phyloP scores from a whole-genome alignment of 2,888 invertebrate species.

The Nomada ruficornis region DNA sequence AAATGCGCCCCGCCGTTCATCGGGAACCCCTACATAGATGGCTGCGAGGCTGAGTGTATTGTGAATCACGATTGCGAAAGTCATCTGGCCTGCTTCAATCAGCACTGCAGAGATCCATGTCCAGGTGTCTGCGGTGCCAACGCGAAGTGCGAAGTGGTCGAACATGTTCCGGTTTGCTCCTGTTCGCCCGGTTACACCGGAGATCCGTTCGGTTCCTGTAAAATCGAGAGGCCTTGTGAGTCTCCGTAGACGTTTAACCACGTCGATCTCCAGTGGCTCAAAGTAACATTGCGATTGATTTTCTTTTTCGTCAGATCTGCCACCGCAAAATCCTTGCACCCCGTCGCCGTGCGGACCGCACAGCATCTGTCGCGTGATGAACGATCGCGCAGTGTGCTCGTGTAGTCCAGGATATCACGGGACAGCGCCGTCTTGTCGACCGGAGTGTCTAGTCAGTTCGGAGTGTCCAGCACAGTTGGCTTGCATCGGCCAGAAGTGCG shows the following conservation, averaged over 20 bases:
- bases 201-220: constrained; percentile 93
- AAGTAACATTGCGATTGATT: not conserved
- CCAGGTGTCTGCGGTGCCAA: constrained; percentile 93
- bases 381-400: constrained; percentile 87
- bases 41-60: constrained; percentile 94
- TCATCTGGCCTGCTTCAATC: constrained; percentile 91
- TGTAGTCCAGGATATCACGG: constrained; percentile 87
- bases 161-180: constrained; percentile 93
- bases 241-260: not conserved
- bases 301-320: constrained; percentile 72
- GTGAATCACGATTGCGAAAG: constrained; percentile 92
- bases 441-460: constrained; percentile 87
- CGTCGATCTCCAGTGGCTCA: not conserved
- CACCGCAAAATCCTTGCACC: constrained; percentile 85
- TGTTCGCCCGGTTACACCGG: constrained; percentile 92
- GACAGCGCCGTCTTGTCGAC: constrained; percentile 86
- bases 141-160: constrained; percentile 92
- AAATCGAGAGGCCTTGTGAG: constrained; percentile 80
- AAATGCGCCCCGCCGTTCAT: constrained; percentile 95
- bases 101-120: constrained; percentile 94
- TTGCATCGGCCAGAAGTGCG: constrained; percentile 88
- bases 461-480: constrained; percentile 87
- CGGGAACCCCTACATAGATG: constrained; percentile 91
- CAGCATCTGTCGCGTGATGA: constrained; percentile 86
- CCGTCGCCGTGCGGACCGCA: constrained; percentile 88